Base-by-base conservation (phyloP, 2,888 invertebrate genomes). In the Colostygia pectinataria region DNA sequence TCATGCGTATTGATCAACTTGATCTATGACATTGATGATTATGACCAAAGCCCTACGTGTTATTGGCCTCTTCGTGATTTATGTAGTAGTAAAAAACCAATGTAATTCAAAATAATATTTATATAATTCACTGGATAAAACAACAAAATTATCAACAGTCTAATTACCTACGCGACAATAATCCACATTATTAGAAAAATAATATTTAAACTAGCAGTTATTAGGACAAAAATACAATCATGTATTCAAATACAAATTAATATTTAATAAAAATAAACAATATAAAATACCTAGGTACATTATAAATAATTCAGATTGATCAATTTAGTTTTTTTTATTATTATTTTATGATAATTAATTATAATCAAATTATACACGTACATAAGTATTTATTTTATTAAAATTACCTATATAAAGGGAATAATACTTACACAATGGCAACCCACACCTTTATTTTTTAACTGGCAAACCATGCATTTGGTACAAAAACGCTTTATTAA, bases 41-140 rank as follows among this genome's bases (percentile, higher is more conserved):
- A n/a, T n/a, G n/a, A n/a, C n/a, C n/a, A n/a, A n/a, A n/a, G n/a
- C n/a, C n/a, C n/a, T n/a, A n/a, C n/a, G n/a, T n/a, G n/a, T n/a
- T n/a, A n/a, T n/a, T n/a, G n/a, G n/a, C n/a, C n/a, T n/a, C n/a
- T n/a, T n/a, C n/a, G n/a, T n/a, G n/a, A n/a, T n/a, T n/a, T 20
- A 3, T 4, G 20, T 10, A 27, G 10, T 10, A 27, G 10, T 27
- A 36, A 13, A 28, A 39, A 29, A 1, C 2, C 1, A 18, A 12
- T 12, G 25, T 50, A 74, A 73, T 74, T 68, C 67, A 76, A 79
- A 80, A 79, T 78, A 77, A 80, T 78, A 74, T n/a, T n/a, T n/a
- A n/a, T 74, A 79, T 61, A 75, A 69, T 79, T 77, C 75, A 77
- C 75, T 74, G 75, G 72, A 73, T 71, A 74, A 74, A 79, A 75